Percentiles rank a stretch among this genome's conserved stretches.
Evolutionary conservation across 2,797 vertebrate species (phyloP).

Genomic region (Harpagifer antarcticus): DNA sequence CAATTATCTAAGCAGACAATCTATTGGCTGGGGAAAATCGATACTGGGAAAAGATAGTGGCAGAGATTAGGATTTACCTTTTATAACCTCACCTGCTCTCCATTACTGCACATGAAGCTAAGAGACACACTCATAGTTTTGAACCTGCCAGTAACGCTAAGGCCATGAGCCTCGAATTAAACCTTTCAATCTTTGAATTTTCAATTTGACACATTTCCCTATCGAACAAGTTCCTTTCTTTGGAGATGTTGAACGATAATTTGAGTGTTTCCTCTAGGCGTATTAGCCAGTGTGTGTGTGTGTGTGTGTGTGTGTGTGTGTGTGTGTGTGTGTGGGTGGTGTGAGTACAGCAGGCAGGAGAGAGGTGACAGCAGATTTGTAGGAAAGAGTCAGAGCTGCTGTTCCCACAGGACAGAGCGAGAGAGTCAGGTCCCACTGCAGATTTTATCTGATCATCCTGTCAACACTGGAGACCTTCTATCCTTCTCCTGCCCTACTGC

Average conservation of each 20-base stretch:
- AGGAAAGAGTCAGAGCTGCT: conserved; percentile 56
- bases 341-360: conserved; percentile 9
- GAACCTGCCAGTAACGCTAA: neutral
- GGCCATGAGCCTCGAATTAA: conserved; percentile 7
- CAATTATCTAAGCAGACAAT: conserved; percentile 85
- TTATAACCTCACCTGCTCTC: conserved; percentile 44
- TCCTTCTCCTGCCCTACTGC: conserved; percentile 57
- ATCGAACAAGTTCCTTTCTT: conserved; percentile 24
- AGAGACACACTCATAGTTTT: conserved; percentile 16
- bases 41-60: conserved; percentile 65
- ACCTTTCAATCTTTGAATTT: neutral
- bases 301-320: conserved; percentile 25
- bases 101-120: conserved; percentile 29
- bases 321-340: conserved; percentile 25
- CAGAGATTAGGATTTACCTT: conserved; percentile 68
- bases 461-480: conserved; percentile 71
- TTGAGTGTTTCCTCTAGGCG: conserved; percentile 39
- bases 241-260: conserved; percentile 29
- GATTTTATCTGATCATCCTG: conserved; percentile 80
- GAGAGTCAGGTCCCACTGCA: conserved; percentile 70
- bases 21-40: conserved; percentile 78
- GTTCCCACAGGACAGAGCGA: conserved; percentile 82
- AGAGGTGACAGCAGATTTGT: conserved; percentile 52
- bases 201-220: conserved; percentile 17
- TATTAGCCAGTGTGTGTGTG: conserved; percentile 5